Evolutionary conservation across 2,888 invertebrate species (phyloP), one percentile per base, ranked within the genome.

Genomic region (Drosophila affinis): DNA sequence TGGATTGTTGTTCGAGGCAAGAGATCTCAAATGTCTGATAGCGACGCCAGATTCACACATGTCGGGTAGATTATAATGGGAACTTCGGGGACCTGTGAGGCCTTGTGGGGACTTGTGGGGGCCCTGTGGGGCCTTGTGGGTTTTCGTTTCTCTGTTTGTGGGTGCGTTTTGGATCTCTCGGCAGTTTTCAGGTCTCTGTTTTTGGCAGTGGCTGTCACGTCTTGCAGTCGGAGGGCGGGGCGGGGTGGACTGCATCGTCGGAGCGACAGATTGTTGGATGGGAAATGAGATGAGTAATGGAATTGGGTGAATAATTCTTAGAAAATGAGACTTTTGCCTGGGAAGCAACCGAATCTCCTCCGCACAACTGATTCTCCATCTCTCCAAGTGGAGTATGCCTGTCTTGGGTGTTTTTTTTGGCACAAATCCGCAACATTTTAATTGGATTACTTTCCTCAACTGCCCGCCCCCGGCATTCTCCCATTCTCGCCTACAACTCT

Each of bases 1-100:
- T 29, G 76, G 34, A 54, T 55, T 58, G 55, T 58, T 64, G 76
- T 62, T 18, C 45, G 52, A 9, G 10, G 7, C n/a, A 69, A 65
- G 57, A 83, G 83, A 84, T 84, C 88, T 67, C 48, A 39, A 72
- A 71, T 69, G 67, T 45, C 63, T 75, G 83, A 84, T 84, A 84
- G 59, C 65, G 67, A 71, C 87, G 72, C 58, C 84, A 61, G 78
- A 84, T 84, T 84, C 83, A 84, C 83, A 84, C 88, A 84, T 84
- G 83, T 87, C 83, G 87, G 78, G 63, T 58, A 67, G 88, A 88
- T 84, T 84, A 83, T 79, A 86, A 86, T 88, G 83, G 80, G 87
- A 86, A 75, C 74, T 71, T 74, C 77, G 86, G 34, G 4, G 34
- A 72, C 78, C 76, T 77, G 64, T 68, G 64, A 67, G 60, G 54